Conservation (phyloP, 2,113 vertebrate species). For the Eulemur macaco region DNA sequence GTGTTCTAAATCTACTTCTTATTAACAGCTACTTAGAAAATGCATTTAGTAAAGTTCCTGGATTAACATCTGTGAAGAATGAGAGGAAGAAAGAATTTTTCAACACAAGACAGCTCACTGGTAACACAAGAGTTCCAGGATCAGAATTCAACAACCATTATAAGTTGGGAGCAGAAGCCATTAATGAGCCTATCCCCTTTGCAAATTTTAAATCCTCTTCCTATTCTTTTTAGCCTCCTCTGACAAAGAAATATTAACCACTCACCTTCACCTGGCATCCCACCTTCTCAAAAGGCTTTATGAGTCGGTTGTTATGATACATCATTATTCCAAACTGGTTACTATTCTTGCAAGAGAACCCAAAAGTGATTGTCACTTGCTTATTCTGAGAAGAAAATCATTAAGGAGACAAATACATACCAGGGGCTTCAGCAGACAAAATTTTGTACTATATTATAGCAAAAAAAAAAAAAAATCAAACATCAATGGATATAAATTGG, state of each 20-base stretch:
- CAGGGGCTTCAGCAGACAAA: neutral
- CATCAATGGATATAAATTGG: neutral
- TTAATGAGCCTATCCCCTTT: neutral
- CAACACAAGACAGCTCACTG: neutral
- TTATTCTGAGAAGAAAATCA: slow-evolving; percentile 84
- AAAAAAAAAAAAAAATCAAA: slow-evolving; percentile 22
- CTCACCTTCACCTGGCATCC: slow-evolving; percentile 90
- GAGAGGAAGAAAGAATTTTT: slow-evolving; percentile 10
- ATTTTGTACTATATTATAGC: neutral
- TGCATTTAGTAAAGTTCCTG: neutral
- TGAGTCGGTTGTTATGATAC: slow-evolving; percentile 91
- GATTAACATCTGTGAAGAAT: neutral
- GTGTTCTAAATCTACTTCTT: slow-evolving; percentile 11
- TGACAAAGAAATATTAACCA: slow-evolving; percentile 28
- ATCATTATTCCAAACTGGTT: slow-evolving; percentile 89
- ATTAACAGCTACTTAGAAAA: slow-evolving; percentile 39
- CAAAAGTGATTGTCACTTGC: slow-evolving; percentile 90
- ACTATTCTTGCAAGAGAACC: slow-evolving; percentile 87
- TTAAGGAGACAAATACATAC: slow-evolving; percentile 73
- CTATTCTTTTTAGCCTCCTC: neutral
- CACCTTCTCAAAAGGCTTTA: slow-evolving; percentile 90
- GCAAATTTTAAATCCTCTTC: slow-evolving; percentile 7
- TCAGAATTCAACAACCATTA: slow-evolving; percentile 40
- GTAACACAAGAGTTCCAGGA: slow-evolving; percentile 6
- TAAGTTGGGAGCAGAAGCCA: slow-evolving; percentile 14